These are phyloP conservation scores for Keiferia lycopersicella DNA, from an alignment of 2,888 invertebrate species.

Conservation along the genomic window DNA sequence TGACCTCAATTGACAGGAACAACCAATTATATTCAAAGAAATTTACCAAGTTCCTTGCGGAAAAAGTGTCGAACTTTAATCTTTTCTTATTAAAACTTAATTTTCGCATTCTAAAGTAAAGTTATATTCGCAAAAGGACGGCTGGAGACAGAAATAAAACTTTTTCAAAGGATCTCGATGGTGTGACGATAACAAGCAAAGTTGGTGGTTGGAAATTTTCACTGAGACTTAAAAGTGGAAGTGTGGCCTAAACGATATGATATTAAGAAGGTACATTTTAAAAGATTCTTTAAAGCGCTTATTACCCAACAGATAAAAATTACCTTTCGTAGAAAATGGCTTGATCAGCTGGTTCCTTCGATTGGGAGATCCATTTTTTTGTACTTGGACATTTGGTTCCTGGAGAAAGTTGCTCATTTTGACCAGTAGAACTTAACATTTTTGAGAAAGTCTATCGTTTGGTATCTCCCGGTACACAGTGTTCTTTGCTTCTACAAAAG, in stretches of 20 bases:
- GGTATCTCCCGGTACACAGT: too few relatives aligned
- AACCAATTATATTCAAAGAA: conserved; percentile 4
- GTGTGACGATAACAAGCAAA: conserved; percentile 23
- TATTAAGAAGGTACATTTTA: too few relatives aligned
- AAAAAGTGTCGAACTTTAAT: conserved; percentile 19
- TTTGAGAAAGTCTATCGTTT: too few relatives aligned
- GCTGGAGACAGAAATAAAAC: conserved; percentile 12
- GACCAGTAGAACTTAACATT: too few relatives aligned
- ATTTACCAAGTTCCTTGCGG: conserved; percentile 18
- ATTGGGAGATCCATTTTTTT: too few relatives aligned
- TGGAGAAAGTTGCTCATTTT: too few relatives aligned
- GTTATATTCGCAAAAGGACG: conserved; percentile 1
- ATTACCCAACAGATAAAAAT: too few relatives aligned
- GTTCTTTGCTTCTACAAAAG: background rate
- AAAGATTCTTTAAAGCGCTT: too few relatives aligned
- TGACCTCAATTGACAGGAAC: conserved; percentile 20
- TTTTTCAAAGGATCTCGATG: conserved; percentile 20
- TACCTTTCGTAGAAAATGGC: too few relatives aligned
- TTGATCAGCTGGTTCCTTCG: too few relatives aligned
- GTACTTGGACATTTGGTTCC: too few relatives aligned
- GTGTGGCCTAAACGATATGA: too few relatives aligned
- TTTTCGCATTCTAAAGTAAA: conserved; percentile 18
- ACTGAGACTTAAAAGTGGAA: background rate
- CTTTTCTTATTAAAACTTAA: conserved; percentile 25
- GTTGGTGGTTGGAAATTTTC: background rate